A percentile compares a stretch with the other conserved stretches of the same genome.
Conservation (phyloP, 1,140 invertebrate genomes). For the Brachionus calyciflorus region DNA sequence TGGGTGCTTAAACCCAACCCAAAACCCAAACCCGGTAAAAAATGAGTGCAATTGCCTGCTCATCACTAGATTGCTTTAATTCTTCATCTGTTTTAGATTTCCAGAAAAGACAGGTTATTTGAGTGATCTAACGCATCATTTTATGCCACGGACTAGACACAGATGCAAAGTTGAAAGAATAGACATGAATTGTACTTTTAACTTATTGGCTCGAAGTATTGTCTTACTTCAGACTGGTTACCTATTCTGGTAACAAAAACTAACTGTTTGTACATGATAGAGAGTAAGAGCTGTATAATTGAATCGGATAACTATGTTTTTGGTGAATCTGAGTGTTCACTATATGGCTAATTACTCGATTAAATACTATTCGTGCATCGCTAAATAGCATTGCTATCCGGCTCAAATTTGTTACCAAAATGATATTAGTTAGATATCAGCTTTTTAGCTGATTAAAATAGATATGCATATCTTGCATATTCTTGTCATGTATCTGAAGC, state of each 20-base stretch:
- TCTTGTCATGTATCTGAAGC: too few species aligned
- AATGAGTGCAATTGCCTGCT: too few species aligned
- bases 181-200: neutral
- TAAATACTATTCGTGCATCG: too few species aligned
- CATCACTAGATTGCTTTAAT: neutral
- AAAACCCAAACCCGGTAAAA: too few species aligned
- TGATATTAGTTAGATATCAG: too few species aligned
- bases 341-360: too few species aligned
- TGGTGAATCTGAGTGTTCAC: neutral
- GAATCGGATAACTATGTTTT: neutral
- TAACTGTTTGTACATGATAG: neutral
- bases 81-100: neutral
- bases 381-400: too few species aligned
- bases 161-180: neutral
- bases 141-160: neutral
- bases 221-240: neutral
- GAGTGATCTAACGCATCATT: neutral
- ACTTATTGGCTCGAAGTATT: neutral
- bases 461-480: too few species aligned
- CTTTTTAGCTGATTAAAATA: too few species aligned
- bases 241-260: neutral
- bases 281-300: neutral
- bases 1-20: too few species aligned
- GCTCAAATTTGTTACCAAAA: too few species aligned
- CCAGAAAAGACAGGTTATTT: slow-evolving; percentile 3